These are phyloP conservation scores for Regulus satrapa DNA, from an alignment of 2,113 vertebrate species.

Conservation along the genomic window DNA sequence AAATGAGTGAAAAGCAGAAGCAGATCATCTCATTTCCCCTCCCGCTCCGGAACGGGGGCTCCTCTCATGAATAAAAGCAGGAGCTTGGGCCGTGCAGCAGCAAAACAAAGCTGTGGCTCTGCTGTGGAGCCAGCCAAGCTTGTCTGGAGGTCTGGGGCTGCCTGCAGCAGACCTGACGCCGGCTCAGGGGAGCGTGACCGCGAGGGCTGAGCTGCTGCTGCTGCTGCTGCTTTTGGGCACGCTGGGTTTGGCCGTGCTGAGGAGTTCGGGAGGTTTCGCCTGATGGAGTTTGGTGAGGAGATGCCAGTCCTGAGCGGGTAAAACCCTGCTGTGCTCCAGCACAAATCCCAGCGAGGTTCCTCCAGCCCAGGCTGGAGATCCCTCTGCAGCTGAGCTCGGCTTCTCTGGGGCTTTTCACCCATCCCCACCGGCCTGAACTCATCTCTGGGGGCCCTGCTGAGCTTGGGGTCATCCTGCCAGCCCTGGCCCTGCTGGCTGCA, in stretches of 20 bases:
- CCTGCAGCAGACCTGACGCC: not conserved
- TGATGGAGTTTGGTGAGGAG: not conserved
- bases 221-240: not conserved
- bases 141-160: not conserved
- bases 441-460: fast-evolving
- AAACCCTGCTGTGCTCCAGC: fast-evolving
- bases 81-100: not conserved
- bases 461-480: not conserved
- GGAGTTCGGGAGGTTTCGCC: not conserved
- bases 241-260: fast-evolving
- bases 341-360: fast-evolving
- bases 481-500: not conserved
- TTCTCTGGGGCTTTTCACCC: not conserved
- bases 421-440: fast-evolving
- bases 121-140: not conserved
- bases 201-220: not conserved
- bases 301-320: not conserved
- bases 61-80: not conserved
- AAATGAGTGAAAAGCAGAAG: not conserved
- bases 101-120: not conserved
- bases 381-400: not conserved
- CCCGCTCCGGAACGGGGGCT: not conserved
- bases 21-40: not conserved
- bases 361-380: not conserved
- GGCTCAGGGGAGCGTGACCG: not conserved